Conservation (phyloP, 2,888 invertebrate species). For the Oligia latruncula region DNA sequence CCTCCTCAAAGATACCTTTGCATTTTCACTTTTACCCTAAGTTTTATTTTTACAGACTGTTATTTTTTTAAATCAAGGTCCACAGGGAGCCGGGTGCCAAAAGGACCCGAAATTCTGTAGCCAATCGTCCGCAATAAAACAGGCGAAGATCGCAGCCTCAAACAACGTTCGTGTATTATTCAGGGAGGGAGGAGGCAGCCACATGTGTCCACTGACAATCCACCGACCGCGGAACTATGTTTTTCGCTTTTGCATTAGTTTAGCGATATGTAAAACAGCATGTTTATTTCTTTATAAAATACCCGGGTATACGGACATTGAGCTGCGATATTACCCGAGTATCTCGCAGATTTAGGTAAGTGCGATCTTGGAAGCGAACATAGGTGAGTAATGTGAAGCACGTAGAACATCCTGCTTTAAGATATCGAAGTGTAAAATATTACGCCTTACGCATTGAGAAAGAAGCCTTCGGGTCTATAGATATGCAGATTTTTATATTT, state of each 20-base stretch:
- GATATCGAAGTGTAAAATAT: conserved; percentile 81
- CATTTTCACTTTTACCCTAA: conserved; percentile 61
- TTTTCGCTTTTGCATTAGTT: conserved; percentile 66
- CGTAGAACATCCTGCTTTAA: conserved; percentile 77
- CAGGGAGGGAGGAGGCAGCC: conserved; percentile 76
- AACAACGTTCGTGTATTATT: conserved; percentile 85
- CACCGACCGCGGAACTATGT: conserved; percentile 68
- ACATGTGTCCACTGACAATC: conserved; percentile 84
- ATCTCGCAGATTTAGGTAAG: conserved; percentile 58
- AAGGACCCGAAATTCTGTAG: conserved; percentile 72
- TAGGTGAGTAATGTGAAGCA: conserved; percentile 72
- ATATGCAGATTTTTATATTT: conserved; percentile 75
- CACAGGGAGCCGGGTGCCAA: conserved; percentile 64
- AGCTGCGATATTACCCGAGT: conserved; percentile 38
- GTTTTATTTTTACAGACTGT: conserved; percentile 59
- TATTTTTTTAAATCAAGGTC: conserved; percentile 72
- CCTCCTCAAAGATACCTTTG: conserved; percentile 62
- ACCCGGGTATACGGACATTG: conserved; percentile 27
- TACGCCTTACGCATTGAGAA: conserved; percentile 75
- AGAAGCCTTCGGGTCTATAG: conserved; percentile 67
- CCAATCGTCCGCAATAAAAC: conserved; percentile 85
- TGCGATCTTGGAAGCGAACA: conserved; percentile 50
- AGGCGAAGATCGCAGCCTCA: conserved; percentile 79
- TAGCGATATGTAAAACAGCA: conserved; percentile 60
- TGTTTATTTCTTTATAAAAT: conserved; percentile 64